phyloP scores from a whole-genome alignment of 64 coral and sea anemone species.

The Orbicella faveolata region DNA sequence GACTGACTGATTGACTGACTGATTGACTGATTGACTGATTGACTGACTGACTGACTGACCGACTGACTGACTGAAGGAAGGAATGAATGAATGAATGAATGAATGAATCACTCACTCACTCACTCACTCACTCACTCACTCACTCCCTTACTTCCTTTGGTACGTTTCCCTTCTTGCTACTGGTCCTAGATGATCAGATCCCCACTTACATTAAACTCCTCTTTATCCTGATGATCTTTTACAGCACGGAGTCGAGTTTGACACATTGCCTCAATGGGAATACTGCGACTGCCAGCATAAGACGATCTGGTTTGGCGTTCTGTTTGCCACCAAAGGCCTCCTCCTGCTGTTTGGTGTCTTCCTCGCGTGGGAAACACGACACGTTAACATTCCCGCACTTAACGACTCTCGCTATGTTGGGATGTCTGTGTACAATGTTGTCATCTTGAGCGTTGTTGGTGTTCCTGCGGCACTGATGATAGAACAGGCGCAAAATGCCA shows the following conservation, averaged over 20 bases:
- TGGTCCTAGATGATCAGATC: too few relatives aligned
- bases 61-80: background rate
- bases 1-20: background rate
- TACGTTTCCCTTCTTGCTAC: too few relatives aligned
- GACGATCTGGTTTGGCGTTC: slow-evolving; percentile 58
- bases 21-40: background rate
- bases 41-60: background rate
- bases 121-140: too few relatives aligned
- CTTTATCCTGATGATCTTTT: background rate
- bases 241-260: slow-evolving; percentile 56
- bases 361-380: slow-evolving; percentile 83
- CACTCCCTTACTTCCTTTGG: too few relatives aligned
- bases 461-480: slow-evolving; percentile 76
- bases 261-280: slow-evolving; percentile 64
- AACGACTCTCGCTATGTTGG: slow-evolving; percentile 87
- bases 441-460: slow-evolving; percentile 75
- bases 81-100: too few relatives aligned
- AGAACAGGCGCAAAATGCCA: slow-evolving; percentile 41
- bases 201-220: too few relatives aligned
- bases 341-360: slow-evolving; percentile 77
- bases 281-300: slow-evolving; percentile 74
- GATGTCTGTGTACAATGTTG: slow-evolving; percentile 87
- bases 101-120: too few relatives aligned
- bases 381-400: slow-evolving; percentile 76
- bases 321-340: slow-evolving; percentile 72